Percentiles rank a stretch among this genome's conserved stretches.
These are phyloP conservation scores for Portevinia maculata DNA, from an alignment of 2,888 invertebrate species.

Conservation along the genomic window DNA sequence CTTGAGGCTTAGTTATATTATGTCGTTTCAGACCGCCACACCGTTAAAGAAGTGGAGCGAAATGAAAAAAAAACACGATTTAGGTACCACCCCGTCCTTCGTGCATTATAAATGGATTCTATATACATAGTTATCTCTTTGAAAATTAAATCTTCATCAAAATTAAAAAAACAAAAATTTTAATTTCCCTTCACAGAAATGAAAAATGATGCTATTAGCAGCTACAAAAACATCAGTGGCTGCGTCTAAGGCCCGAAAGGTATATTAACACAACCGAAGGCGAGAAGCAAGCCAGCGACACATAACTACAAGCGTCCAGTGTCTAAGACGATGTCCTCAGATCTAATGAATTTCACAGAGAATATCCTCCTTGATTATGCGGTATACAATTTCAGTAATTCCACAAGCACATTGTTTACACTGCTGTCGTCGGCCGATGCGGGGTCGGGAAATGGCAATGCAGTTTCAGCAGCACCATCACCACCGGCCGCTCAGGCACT, in stretches of 20 bases:
- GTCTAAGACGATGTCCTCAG: conserved; percentile 29
- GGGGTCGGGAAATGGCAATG: conserved; percentile 32
- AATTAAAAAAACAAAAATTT: too few relatives aligned
- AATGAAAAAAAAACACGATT: too few relatives aligned
- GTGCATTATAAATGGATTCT: too few relatives aligned
- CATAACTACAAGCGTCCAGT: conserved; percentile 18
- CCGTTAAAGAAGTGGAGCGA: too few relatives aligned
- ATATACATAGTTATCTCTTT: too few relatives aligned
- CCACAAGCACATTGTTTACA: conserved; percentile 37
- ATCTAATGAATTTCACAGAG: conserved; percentile 59
- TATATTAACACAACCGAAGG: conserved; percentile 1
- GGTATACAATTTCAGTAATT: conserved; percentile 43
- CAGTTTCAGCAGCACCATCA: conserved; percentile 43
- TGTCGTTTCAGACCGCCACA: too few relatives aligned
- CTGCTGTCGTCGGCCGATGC: conserved; percentile 42
- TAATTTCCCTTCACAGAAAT: conserved; percentile 21
- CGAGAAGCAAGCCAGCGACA: not conserved
- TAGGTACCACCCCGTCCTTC: too few relatives aligned
- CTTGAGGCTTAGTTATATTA: too few relatives aligned
- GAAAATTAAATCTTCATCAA: too few relatives aligned
- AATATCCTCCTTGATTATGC: conserved; percentile 43
- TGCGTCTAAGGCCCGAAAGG: conserved; percentile 22
- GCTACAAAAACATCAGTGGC: conserved; percentile 6
- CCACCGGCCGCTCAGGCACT: conserved; percentile 62
- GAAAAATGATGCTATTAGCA: conserved; percentile 31